Percentiles rank a stretch among this genome's conserved stretches.
phyloP scores from a whole-genome alignment of 2,797 vertebrate species.

The Pteropus rufus region DNA sequence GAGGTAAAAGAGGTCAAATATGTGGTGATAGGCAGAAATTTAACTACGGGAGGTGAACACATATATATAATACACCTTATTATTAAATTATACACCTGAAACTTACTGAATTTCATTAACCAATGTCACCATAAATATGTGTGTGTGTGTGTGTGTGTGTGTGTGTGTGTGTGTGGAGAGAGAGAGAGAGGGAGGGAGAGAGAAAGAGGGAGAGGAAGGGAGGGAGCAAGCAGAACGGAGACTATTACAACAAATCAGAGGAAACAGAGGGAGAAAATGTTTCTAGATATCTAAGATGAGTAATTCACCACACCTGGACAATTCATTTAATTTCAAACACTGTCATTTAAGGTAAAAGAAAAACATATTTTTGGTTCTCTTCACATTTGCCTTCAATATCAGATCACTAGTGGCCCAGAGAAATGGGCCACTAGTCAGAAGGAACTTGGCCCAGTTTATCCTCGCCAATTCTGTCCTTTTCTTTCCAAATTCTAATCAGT shows the following conservation, averaged over 20 bases:
- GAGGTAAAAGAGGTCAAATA: too few species aligned
- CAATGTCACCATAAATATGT: too few species aligned
- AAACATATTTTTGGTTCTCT: not conserved
- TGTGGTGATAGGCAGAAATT: too few species aligned
- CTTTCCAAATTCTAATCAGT: slow-evolving; percentile 5
- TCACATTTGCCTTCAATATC: not conserved
- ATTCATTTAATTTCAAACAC: not conserved
- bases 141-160: too few species aligned
- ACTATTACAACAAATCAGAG: not conserved
- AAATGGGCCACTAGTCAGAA: not conserved
- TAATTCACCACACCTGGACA: not conserved
- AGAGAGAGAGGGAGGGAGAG: too few species aligned
- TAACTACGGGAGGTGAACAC: too few species aligned
- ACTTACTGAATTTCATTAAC: too few species aligned
- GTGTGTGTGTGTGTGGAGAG: too few species aligned
- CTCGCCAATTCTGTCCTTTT: not conserved
- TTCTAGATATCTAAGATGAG: not conserved
- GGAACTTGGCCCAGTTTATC: not conserved
- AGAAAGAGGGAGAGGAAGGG: too few species aligned
- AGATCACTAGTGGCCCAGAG: not conserved
- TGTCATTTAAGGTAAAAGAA: not conserved
- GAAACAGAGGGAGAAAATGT: not conserved
- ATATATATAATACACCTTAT: too few species aligned
- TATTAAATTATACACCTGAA: too few species aligned
- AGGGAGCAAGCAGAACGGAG: not conserved